Evolutionary conservation across 2,797 vertebrate genomes (phyloP), one percentile per base, ranked within the genome.

Genomic region (Tokudaia muenninki): DNA sequence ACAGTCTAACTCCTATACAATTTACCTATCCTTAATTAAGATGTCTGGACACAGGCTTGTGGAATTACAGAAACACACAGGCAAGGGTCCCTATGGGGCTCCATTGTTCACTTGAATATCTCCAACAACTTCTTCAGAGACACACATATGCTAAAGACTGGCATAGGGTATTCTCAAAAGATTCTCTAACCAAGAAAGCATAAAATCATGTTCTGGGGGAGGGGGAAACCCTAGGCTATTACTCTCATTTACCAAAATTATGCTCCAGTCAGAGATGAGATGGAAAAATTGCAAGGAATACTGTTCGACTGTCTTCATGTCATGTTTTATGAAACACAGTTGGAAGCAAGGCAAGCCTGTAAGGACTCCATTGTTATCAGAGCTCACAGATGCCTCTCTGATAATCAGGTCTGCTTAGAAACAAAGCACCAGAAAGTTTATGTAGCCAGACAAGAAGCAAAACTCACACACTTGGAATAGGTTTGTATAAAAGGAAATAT

Each of bases 401-500:
- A 83, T 89, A 52, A 2, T n/a, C 34, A 7, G 12, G 13, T 70
- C 8, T 17, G 34, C 90, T 94, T 81, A 13, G 70, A 95, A 92
- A 93, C 88, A 92, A 96, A 97, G 67, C 11, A 0, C 79, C 72
- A 65, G 74, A 50, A 57, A 78, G 87, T 55, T 95, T 91, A 91
- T 59, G 82, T 61, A 95, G 94, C 81, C 70, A 94, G 79, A 86
- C 81, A 47, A 29, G 83, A 41, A 67, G 1, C 70, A 47, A 86
- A 75, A 93, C 91, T 80, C 41, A 91, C 91, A 41, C 57, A 75
- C 82, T 0, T 44, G 41, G 75, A 91, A 94, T 90, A 87, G 55
- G 83, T 63, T 21, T 55, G 13, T 88, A 90, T 93, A 94, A 96
- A 91, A 94, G 63, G 57, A 91, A 96, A 93, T 55, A 44, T 65